Evolutionary conservation across 2,797 vertebrate species (phyloP), one percentile per base, ranked within the genome.

Genomic region (Gadopsis marmoratus): DNA sequence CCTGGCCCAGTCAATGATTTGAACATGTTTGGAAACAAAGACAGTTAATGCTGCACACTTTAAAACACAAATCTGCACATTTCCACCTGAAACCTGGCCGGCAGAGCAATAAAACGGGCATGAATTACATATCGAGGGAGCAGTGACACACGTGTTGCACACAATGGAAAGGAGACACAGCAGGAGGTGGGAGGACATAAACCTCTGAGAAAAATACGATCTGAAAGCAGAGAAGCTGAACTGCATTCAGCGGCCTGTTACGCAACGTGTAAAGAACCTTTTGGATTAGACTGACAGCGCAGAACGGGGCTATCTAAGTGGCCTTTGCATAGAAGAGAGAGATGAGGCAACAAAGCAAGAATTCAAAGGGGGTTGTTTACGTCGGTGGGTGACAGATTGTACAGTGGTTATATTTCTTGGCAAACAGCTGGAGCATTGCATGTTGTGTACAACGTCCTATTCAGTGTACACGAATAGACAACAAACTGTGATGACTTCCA

Each of bases 141-240:
- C 61, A 21, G 63, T 11, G 59, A 41, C 62, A 70, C 21, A 41
- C 60, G 66, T 14, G 63, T 26, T 26, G 23, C 37, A 56, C 45
- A 50, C 63, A 77, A 53, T 81, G 72, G 76, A 87, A 82, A 89
- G 74, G 8, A 67, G 81, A 88, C 76, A 73, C 12, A n/a, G 71
- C 61, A 78, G 76, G 56, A 58, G 47, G 50, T 35, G 33, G 72
- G 74, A 62, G 21, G 29, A 71, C 68, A 84, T 58, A 65, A 84
- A 80, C 56, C 60, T 77, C 74, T 2, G 17, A 64, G 71, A 71
- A 70, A 21, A 80, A 79, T 74, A 79, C 51, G 70, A 85, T 73
- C 74, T 86, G 83, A 83, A 88, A 81, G 78, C 55, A 55, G 79
- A 86, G 70, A 75, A n/a, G 78, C 60, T 47, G 1, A 59, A 41